Percentiles rank a stretch among this genome's conserved stretches.
Conservation (phyloP, 2,797 vertebrate species). For the Halcyon badia region DNA sequence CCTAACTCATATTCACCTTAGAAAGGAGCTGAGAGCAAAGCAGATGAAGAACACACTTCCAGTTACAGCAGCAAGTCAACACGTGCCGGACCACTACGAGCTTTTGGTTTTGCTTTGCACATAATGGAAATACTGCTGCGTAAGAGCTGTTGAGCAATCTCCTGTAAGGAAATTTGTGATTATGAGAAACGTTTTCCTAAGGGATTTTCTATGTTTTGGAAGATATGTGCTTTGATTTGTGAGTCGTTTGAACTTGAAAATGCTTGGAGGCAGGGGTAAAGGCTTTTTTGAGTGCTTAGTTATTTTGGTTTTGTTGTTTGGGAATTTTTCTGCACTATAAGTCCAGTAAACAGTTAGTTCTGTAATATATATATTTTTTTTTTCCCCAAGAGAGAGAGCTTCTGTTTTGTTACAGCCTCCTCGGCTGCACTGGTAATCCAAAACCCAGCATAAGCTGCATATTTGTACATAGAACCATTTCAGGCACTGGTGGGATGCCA, state of each 20-base stretch:
- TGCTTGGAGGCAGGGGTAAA: neutral
- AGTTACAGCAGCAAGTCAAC: neutral
- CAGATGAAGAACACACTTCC: neutral
- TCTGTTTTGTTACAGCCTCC: neutral
- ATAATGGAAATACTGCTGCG: slow-evolving; percentile 61
- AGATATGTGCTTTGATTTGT: neutral
- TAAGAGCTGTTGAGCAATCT: slow-evolving; percentile 68
- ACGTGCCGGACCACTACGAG: neutral
- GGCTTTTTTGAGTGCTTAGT: neutral
- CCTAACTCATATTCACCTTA: neutral
- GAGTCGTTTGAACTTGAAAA: slow-evolving; percentile 34
- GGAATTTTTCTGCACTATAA: neutral
- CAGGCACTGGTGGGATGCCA: neutral
- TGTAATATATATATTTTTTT: neutral
- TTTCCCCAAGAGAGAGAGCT: neutral
- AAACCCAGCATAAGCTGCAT: neutral
- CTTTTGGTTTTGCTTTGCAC: slow-evolving; percentile 45
- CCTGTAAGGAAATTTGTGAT: slow-evolving; percentile 58
- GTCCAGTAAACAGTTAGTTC: neutral
- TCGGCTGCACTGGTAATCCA: neutral
- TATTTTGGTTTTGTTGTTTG: neutral
- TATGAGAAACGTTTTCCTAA: slow-evolving; percentile 69
- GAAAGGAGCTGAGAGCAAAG: neutral
- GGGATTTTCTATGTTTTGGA: slow-evolving; percentile 65
- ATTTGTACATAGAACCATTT: neutral